Conservation (phyloP, 92 coral and sea anemone species). For the Umimayanthus chanpuru region DNA sequence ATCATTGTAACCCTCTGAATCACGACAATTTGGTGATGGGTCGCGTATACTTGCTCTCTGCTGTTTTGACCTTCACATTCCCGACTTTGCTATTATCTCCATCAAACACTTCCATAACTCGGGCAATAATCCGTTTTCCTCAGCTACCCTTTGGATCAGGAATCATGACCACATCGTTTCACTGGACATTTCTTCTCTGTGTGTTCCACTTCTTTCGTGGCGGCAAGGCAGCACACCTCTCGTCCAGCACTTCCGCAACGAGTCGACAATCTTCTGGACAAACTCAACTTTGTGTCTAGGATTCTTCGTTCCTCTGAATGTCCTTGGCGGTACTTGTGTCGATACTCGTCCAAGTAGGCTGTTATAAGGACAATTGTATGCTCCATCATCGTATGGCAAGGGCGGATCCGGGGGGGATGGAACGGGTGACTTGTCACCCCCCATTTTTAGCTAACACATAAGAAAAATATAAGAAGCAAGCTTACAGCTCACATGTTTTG, state of each 20-base stretch:
- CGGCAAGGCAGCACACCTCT: background rate
- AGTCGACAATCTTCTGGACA: background rate
- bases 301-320: slow-evolving; percentile 48
- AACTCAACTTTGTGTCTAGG: slow-evolving; percentile 3
- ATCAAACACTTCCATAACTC: background rate
- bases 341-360: slow-evolving; percentile 54
- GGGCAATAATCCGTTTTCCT: background rate
- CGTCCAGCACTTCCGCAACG: background rate
- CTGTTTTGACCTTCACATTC: background rate
- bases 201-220: background rate
- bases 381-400: no score
- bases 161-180: background rate
- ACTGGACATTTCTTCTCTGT: background rate
- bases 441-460: no score
- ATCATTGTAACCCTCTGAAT: no score
- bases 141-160: background rate
- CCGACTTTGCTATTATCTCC: background rate
- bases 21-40: no score
- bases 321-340: slow-evolving; percentile 46
- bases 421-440: no score
- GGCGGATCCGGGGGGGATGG: no score
- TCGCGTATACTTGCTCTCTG: no score
- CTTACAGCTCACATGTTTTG: no score
- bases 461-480: no score
- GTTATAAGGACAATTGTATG: slow-evolving; percentile 48